Conservation (phyloP, 2,113 vertebrate genomes). For the Orycteropus afer region DNA sequence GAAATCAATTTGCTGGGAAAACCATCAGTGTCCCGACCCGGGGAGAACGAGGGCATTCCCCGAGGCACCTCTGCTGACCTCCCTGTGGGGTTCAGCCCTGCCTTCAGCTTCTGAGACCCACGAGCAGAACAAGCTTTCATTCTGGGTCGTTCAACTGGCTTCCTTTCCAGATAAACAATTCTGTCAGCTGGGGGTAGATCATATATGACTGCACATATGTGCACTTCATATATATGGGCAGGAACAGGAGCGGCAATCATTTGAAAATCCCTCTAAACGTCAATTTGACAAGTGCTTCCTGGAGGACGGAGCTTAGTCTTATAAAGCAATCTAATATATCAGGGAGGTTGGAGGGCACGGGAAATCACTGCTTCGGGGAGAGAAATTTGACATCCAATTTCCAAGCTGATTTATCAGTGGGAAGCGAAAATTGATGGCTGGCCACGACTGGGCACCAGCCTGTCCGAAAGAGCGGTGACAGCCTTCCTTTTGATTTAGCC, state of each 20-base stretch:
- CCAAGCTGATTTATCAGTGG: constrained; percentile 99
- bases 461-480: constrained; percentile 96
- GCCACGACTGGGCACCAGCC: constrained; percentile 94
- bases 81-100: constrained; percentile 55
- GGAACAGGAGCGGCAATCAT: constrained; percentile 73
- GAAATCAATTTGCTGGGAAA: constrained; percentile 55
- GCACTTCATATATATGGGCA: not conserved
- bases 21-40: constrained; percentile 67
- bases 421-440: constrained; percentile 99
- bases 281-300: constrained; percentile 90
- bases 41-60: constrained; percentile 68
- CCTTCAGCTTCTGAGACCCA: constrained; percentile 54
- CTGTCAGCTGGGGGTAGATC: not conserved
- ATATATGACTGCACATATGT: constrained; percentile 12
- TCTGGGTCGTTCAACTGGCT: constrained; percentile 38
- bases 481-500: constrained; percentile 96
- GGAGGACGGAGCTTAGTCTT: constrained; percentile 92
- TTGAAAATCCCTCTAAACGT: constrained; percentile 85
- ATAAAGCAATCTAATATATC: constrained; percentile 95
- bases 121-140: constrained; percentile 58
- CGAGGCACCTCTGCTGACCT: constrained; percentile 56
- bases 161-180: constrained; percentile 54
- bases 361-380: constrained; percentile 91
- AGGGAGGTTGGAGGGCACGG: constrained; percentile 91
- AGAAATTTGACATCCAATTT: constrained; percentile 99